A percentile compares a stretch with the other conserved stretches of the same genome.
These are phyloP conservation scores for Cotesia congregata DNA, from an alignment of 2,888 invertebrate genomes.

Conservation along the genomic window DNA sequence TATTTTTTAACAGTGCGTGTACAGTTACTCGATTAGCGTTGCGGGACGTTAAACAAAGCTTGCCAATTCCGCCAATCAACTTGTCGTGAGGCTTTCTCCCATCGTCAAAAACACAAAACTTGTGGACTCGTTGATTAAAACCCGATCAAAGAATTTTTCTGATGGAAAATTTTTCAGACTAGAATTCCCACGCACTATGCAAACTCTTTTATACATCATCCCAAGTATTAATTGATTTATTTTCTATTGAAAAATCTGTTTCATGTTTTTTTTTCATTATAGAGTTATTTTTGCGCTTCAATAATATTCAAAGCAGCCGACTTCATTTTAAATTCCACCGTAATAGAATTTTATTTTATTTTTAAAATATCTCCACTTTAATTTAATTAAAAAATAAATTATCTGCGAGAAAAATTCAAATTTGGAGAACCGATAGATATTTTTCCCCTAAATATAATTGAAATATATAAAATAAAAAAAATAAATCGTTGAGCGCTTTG, in stretches of 20 bases:
- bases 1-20: constrained; percentile 27
- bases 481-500: background rate
- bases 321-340: too few relatives aligned
- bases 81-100: constrained; percentile 11
- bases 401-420: too few relatives aligned
- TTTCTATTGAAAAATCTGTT: too few relatives aligned
- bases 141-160: constrained; percentile 42
- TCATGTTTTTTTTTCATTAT: too few relatives aligned
- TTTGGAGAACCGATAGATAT: background rate
- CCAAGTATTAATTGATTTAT: too few relatives aligned
- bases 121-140: constrained; percentile 44
- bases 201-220: too few relatives aligned
- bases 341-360: too few relatives aligned
- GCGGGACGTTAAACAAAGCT: constrained; percentile 40
- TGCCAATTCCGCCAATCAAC: constrained; percentile 37
- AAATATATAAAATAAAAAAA: background rate
- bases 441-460: background rate
- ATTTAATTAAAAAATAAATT: too few relatives aligned
- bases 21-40: constrained; percentile 23
- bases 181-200: too few relatives aligned
- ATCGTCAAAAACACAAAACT: constrained; percentile 11
- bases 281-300: too few relatives aligned
- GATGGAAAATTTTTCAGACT: background rate
- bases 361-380: too few relatives aligned
- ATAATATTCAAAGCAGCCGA: too few relatives aligned